phyloP scores from a whole-genome alignment of 2,113 vertebrate species.

The Peromyscus californicus region DNA sequence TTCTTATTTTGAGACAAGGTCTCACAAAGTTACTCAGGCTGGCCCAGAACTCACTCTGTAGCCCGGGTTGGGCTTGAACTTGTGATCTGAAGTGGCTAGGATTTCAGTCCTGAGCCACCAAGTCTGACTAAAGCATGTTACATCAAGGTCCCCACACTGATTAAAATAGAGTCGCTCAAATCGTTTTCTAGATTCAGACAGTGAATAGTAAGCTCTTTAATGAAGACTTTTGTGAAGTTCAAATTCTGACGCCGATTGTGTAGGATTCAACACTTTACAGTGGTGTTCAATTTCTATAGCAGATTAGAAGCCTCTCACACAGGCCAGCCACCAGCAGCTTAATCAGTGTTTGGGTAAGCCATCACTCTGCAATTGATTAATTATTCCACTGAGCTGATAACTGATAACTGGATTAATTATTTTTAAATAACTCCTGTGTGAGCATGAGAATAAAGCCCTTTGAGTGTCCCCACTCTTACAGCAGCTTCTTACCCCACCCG shows the following conservation, averaged over 20 bases:
- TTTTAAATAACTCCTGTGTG: slow-evolving; percentile 58
- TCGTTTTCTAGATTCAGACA: slow-evolving; percentile 43
- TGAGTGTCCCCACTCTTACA: background rate
- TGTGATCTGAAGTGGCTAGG: background rate
- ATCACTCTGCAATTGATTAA: slow-evolving; percentile 62
- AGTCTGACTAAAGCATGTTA: background rate
- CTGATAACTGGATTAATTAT: slow-evolving; percentile 71
- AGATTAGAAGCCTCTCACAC: slow-evolving; percentile 45
- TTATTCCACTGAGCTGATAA: slow-evolving; percentile 69
- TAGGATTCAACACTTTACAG: slow-evolving; percentile 24
- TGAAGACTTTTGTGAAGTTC: slow-evolving; percentile 60
- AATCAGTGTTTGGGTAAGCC: slow-evolving; percentile 45
- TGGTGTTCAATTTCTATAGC: slow-evolving; percentile 42
- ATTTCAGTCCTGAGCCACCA: background rate
- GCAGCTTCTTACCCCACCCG: background rate
- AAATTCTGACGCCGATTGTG: background rate
- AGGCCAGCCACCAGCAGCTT: slow-evolving; percentile 9
- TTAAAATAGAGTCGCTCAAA: background rate
- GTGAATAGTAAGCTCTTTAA: slow-evolving; percentile 33
- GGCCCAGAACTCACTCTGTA: background rate
- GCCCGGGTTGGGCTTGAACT: background rate
- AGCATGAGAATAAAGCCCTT: background rate
- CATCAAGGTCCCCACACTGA: background rate
- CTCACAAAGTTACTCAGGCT: background rate
- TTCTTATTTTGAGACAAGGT: background rate